phyloP scores from a whole-genome alignment of 2,113 vertebrate genomes.

The Oncorhynchus clarkii region DNA sequence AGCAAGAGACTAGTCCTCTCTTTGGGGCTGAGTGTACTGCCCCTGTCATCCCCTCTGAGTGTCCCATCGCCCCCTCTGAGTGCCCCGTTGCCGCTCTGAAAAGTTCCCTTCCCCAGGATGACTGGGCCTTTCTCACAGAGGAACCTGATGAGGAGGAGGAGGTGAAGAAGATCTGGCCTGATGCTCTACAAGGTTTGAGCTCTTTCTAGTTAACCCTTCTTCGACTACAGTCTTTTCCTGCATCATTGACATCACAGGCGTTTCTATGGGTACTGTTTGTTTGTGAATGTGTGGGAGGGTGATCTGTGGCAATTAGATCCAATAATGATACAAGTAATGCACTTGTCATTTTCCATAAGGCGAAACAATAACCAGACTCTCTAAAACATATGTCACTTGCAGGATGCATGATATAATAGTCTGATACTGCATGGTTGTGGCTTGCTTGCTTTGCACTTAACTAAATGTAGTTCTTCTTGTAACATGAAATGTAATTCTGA shows the following conservation, averaged over 20 bases:
- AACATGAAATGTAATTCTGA: background rate
- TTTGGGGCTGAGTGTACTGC: background rate
- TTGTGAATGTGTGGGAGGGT: background rate
- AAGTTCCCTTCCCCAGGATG: background rate
- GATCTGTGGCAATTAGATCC: constrained; percentile 38
- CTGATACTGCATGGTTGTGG: constrained; percentile 2
- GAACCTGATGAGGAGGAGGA: background rate
- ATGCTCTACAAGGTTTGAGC: constrained; percentile 45
- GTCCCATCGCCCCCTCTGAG: background rate
- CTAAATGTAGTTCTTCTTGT: background rate
- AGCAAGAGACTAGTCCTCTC: background rate
- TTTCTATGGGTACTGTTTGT: constrained; percentile 37
- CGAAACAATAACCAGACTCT: constrained; percentile 14
- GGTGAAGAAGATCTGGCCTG: constrained; percentile 2
- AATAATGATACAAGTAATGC: constrained; percentile 17
- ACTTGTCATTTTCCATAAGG: constrained; percentile 34
- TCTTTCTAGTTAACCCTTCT: constrained; percentile 1
- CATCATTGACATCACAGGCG: background rate
- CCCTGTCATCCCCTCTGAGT: background rate
- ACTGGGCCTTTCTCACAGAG: constrained; percentile 11
- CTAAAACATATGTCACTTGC: constrained; percentile 6
- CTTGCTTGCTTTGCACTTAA: constrained; percentile 1
- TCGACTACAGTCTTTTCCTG: constrained; percentile 6
- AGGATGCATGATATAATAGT: background rate
- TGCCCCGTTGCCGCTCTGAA: background rate